These are phyloP conservation scores for Anarsia innoxiella DNA, from an alignment of 2,888 invertebrate genomes.

Conservation along the genomic window DNA sequence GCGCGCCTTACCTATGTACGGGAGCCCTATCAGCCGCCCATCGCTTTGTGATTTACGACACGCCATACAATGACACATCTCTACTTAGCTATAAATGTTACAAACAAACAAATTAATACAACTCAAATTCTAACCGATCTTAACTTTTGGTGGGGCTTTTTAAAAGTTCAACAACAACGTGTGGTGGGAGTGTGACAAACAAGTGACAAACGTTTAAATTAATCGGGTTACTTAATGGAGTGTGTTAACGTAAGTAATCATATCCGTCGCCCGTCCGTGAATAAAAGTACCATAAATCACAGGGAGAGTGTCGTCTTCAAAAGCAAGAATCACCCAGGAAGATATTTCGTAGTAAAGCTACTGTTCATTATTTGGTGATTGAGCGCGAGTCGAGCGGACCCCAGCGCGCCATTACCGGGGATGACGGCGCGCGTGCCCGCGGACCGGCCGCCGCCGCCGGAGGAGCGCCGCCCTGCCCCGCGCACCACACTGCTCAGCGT, in stretches of 20 bases:
- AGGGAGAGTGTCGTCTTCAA: conserved; percentile 28
- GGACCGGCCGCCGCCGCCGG: conserved; percentile 32
- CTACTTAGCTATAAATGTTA: conserved; percentile 28
- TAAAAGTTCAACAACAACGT: neutral
- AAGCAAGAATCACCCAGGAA: conserved; percentile 57
- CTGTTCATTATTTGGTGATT: conserved; percentile 66
- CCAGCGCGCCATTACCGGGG: conserved; percentile 62
- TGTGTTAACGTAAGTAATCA: conserved; percentile 11
- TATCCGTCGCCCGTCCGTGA: conserved; percentile 12
- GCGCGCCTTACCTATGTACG: too few species aligned
- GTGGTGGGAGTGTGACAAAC: neutral
- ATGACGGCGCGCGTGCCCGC: conserved; percentile 70
- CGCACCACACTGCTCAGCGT: conserved; percentile 22
- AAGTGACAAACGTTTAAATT: neutral
- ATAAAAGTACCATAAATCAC: conserved; percentile 23
- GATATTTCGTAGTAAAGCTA: conserved; percentile 48
- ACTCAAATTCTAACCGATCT: conserved; percentile 19
- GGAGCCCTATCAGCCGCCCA: conserved; percentile 60
- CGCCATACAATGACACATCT: conserved; percentile 45
- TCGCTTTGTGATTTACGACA: conserved; percentile 59
- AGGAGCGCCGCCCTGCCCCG: conserved; percentile 28
- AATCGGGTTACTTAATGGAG: neutral
- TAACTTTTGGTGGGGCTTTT: too few species aligned
- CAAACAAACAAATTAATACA: conserved; percentile 30
- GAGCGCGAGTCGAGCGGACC: conserved; percentile 47